Conservation (phyloP, 1,140 invertebrate genomes). For the Vanessa tameamea region DNA sequence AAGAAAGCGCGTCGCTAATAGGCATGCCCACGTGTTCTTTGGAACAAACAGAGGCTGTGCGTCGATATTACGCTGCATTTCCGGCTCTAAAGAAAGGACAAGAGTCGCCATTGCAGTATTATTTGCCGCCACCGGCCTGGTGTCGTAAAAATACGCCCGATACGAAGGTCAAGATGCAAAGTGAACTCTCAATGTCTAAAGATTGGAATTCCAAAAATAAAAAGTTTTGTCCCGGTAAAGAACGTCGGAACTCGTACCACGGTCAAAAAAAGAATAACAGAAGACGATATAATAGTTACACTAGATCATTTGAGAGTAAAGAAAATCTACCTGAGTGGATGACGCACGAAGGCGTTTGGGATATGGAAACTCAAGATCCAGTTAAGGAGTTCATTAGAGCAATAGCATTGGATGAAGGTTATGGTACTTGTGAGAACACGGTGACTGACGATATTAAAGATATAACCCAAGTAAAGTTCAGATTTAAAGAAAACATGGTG, state of each 20-base stretch:
- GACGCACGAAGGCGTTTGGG: constrained; percentile 77
- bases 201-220: constrained; percentile 73
- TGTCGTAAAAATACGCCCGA: constrained; percentile 63
- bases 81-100: constrained; percentile 76
- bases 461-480: constrained; percentile 51
- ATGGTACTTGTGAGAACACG: constrained; percentile 78
- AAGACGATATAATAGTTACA: constrained; percentile 71
- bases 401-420: constrained; percentile 76
- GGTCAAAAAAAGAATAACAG: constrained; percentile 68
- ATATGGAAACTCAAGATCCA: constrained; percentile 77
- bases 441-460: constrained; percentile 69
- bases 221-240: constrained; percentile 62
- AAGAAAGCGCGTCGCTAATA: constrained; percentile 60
- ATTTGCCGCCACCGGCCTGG: constrained; percentile 73
- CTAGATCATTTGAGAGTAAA: constrained; percentile 70
- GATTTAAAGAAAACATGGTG: constrained; percentile 63
- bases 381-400: constrained; percentile 77
- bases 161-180: constrained; percentile 70
- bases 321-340: constrained; percentile 79
- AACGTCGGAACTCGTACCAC: constrained; percentile 75
- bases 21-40: constrained; percentile 75
- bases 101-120: constrained; percentile 73
- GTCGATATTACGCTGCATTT: constrained; percentile 80
- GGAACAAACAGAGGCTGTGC: constrained; percentile 78
- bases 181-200: constrained; percentile 64